These are phyloP conservation scores for Pangasianodon hypophthalmus DNA, from an alignment of 2,113 vertebrate genomes.

Conservation along the genomic window DNA sequence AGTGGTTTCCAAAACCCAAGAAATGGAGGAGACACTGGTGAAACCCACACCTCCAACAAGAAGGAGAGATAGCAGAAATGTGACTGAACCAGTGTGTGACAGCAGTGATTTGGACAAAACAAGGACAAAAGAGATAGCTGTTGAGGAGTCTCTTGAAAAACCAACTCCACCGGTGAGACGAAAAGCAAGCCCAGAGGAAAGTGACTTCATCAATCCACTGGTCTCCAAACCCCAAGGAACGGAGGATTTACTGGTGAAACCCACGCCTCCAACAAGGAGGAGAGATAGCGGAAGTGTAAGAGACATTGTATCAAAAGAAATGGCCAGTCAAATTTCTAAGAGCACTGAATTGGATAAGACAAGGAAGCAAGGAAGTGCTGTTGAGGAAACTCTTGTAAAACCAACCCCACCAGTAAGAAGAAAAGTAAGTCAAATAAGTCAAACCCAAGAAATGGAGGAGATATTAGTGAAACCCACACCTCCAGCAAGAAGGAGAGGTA, in stretches of 20 bases:
- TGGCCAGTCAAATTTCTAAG: not conserved
- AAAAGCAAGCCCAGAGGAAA: not conserved
- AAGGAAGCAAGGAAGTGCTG: not conserved
- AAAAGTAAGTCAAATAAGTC: not conserved
- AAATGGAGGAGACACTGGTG: not conserved
- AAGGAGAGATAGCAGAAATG: not conserved
- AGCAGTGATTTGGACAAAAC: conserved; percentile 19
- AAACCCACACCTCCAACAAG: conserved; percentile 14
- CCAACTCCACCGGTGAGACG: conserved; percentile 12
- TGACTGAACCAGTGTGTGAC: not conserved
- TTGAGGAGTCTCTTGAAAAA: conserved; percentile 1
- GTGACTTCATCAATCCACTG: not conserved
- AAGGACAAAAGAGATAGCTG: conserved; percentile 11
- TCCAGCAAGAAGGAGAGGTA: not conserved
- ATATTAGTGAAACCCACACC: conserved; percentile 24
- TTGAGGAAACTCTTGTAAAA: conserved; percentile 16
- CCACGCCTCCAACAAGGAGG: conserved; percentile 9
- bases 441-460: not conserved
- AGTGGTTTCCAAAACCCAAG: not conserved
- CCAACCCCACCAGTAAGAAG: conserved; percentile 25
- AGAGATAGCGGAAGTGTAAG: not conserved
- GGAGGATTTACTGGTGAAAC: not conserved
- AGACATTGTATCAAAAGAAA: conserved; percentile 3
- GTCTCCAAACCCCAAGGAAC: not conserved
- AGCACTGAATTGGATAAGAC: not conserved